A percentile compares a stretch with the other conserved stretches of the same genome.
Conservation (phyloP, 2,888 invertebrate species). For the Oegoconia quadripuncta region DNA sequence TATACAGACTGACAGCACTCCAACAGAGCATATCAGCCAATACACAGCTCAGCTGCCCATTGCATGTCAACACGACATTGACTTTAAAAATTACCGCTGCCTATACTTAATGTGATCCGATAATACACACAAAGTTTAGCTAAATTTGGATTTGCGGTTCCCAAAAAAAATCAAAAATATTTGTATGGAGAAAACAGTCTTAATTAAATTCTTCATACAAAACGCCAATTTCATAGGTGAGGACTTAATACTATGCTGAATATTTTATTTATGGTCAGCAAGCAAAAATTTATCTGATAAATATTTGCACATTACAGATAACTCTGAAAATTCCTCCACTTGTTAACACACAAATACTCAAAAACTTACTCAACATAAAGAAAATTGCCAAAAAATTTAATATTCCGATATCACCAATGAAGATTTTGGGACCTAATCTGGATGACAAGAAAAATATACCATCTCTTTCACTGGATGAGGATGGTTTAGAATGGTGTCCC, state of each 20-base stretch:
- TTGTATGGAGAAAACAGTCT: too few relatives aligned
- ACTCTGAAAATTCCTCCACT: conserved; percentile 43
- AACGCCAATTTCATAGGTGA: conserved; percentile 17
- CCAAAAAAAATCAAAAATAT: too few relatives aligned
- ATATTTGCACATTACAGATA: conserved; percentile 33
- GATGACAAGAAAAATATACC: not conserved
- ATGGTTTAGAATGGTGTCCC: not conserved
- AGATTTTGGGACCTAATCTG: conserved; percentile 20
- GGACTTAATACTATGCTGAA: conserved; percentile 12
- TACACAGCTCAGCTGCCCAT: too few relatives aligned
- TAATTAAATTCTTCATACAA: too few relatives aligned
- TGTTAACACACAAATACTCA: conserved; percentile 37
- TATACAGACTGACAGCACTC: too few relatives aligned
- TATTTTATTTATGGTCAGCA: not conserved
- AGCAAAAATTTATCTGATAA: not conserved
- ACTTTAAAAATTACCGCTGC: too few relatives aligned
- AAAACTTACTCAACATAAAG: conserved; percentile 41
- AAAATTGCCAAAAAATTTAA: conserved; percentile 38
- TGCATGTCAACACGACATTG: too few relatives aligned
- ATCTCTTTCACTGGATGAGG: not conserved
- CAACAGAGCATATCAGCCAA: too few relatives aligned
- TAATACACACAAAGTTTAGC: too few relatives aligned
- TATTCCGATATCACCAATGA: conserved; percentile 32
- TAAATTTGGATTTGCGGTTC: too few relatives aligned
- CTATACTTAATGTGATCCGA: too few relatives aligned